A percentile compares a stretch with the other conserved stretches of the same genome.
Conservation (phyloP, 2,797 vertebrate species). For the Muscicapa comitata region DNA sequence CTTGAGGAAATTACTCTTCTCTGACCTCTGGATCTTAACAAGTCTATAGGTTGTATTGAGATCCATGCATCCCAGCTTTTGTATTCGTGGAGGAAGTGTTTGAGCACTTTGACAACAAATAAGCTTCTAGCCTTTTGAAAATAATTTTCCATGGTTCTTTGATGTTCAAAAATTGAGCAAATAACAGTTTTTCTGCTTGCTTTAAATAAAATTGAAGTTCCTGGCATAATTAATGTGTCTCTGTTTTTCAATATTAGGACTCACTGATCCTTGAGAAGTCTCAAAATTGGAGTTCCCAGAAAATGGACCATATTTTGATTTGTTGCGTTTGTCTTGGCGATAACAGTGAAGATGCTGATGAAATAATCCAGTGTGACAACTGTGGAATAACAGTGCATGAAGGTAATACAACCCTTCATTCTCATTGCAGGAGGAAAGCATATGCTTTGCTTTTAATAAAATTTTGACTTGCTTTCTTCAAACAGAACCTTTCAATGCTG, state of each 20-base stretch:
- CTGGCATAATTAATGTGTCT: slow-evolving; percentile 22
- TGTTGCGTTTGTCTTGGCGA: slow-evolving; percentile 98
- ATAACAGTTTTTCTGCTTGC: not conserved
- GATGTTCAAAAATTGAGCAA: not conserved
- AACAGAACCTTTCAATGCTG: not conserved
- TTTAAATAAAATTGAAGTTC: not conserved
- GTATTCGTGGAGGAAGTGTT: not conserved
- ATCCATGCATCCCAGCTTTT: not conserved
- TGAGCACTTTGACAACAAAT: not conserved
- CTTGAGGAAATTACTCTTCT: not conserved
- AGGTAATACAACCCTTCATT: slow-evolving; percentile 79
- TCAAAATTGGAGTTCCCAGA: slow-evolving; percentile 92
- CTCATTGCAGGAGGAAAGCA: not conserved
- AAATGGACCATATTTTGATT: slow-evolving; percentile 96
- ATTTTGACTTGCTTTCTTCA: not conserved
- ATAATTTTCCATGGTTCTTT: not conserved
- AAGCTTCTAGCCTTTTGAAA: not conserved
- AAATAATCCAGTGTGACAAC: slow-evolving; percentile 99
- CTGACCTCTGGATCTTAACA: not conserved
- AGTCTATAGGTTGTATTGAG: not conserved
- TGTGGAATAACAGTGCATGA: slow-evolving; percentile 98
- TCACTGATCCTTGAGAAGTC: slow-evolving; percentile 89
- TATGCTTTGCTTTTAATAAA: not conserved
- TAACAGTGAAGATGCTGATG: slow-evolving; percentile 98
- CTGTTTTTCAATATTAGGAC: slow-evolving; percentile 80